phyloP scores from a whole-genome alignment of 2,797 vertebrate genomes.

The Leuciscus waleckii region DNA sequence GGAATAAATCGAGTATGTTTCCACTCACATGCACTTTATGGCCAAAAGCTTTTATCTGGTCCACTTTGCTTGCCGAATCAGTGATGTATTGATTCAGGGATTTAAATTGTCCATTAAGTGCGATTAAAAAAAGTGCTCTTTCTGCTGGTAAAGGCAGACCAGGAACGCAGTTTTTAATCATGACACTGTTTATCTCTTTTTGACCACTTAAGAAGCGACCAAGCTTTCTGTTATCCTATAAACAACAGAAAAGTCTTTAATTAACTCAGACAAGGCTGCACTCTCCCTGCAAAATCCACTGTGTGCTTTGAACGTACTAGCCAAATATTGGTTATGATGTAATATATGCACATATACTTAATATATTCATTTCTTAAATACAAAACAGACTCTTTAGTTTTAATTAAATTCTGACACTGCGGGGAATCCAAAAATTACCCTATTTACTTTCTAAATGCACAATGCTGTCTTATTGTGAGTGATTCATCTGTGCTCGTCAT shows the following conservation, averaged over 20 bases:
- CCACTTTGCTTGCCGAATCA: constrained; percentile 14
- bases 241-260: constrained; percentile 11
- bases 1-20: constrained; percentile 6
- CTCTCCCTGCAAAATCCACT: not conserved
- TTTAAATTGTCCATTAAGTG: constrained; percentile 20
- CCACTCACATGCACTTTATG: constrained; percentile 20
- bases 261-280: constrained; percentile 1
- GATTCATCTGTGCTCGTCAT: not conserved
- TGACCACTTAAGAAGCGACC: constrained; percentile 24
- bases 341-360: not conserved
- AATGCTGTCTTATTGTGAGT: not conserved
- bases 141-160: constrained; percentile 10
- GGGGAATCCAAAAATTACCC: not conserved
- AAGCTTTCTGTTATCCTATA: not conserved
- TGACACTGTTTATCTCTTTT: constrained; percentile 17
- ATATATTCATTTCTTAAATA: constrained; percentile 8
- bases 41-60: constrained; percentile 31
- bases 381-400: not conserved
- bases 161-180: constrained; percentile 15
- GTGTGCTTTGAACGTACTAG: not conserved
- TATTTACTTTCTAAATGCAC: not conserved
- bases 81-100: constrained; percentile 30
- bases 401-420: constrained; percentile 10
- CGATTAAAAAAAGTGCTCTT: constrained; percentile 26
- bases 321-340: constrained; percentile 21